A percentile compares a stretch with the other conserved stretches of the same genome.
These are phyloP conservation scores for Parapsyche elsis DNA, from an alignment of 1,140 invertebrate genomes.

Conservation along the genomic window DNA sequence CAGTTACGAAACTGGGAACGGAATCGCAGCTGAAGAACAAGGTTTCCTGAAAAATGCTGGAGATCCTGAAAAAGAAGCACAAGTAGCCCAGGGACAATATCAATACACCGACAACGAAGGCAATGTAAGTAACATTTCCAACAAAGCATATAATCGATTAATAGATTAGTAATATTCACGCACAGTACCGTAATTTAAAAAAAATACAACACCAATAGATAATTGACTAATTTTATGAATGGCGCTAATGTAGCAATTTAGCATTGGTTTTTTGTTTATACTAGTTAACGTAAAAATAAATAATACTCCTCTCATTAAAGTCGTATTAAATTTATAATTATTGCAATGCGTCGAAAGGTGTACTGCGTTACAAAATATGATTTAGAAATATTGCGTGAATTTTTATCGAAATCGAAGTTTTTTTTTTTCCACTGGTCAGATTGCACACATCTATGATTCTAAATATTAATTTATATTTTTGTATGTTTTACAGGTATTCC, in stretches of 20 bases:
- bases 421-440: background rate
- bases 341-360: background rate
- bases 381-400: conserved; percentile 11
- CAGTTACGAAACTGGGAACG: conserved; percentile 67
- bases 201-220: background rate
- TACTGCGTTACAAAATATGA: background rate
- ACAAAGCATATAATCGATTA: background rate
- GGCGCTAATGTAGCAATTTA: background rate
- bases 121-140: conserved; percentile 38
- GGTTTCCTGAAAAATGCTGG: conserved; percentile 61
- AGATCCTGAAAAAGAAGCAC: conserved; percentile 63
- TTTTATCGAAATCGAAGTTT: conserved; percentile 4
- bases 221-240: conserved; percentile 7
- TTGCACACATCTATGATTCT: background rate
- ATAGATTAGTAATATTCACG: background rate
- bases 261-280: background rate
- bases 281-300: background rate
- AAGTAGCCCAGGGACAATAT: conserved; percentile 75
- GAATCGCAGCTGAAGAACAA: conserved; percentile 59
- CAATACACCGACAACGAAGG: conserved; percentile 82
- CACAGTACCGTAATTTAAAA: background rate
- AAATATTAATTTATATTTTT: too few species aligned
- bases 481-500: conserved; percentile 60
- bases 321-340: conserved; percentile 3
- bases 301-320: conserved; percentile 6